Base-by-base conservation (phyloP, 1,140 invertebrate genomes). In the Achatina immaculata region DNA sequence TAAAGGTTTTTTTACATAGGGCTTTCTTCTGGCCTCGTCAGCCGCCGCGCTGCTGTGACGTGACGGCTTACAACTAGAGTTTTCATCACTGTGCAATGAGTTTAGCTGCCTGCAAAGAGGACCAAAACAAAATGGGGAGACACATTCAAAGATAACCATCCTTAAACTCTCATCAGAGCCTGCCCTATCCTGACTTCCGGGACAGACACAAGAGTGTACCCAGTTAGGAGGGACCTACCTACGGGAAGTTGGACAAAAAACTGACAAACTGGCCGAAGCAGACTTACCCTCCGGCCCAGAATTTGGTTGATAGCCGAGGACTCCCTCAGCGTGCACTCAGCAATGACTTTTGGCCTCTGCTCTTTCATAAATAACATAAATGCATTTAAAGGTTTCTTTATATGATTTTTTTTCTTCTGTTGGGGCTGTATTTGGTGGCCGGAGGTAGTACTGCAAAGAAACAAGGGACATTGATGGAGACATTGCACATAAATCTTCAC, bases 361-460 rank as follows among this genome's bases (percentile, higher is more conserved):
- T 99, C 98, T 92, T 99, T 99, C 98, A 99, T 99, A 92, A 99
- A 99, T 85, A 99, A 94, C 99, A 99, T 99, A 93, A 99, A 99
- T 86, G 99, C 98, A 93, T 99, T 99, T 68, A 99, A 93, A 81
- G 98, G 98, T 93, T 99, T 99, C 93, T 99, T 99, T 91, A 99
- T 99, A 93, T 99, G 97, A 84, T 85, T 86, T 85, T 90, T 90
- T 82, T 91, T 91, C 95, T 89, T 90, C 81, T 89, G 88, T 71
- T 40, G 68, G 31, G 76, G 62, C 11, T 78, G 62, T 28, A 62
- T 40, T 34, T 62, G 68, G 76, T 78, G 76, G 38, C 76, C 65
- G 16, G 76, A 48, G 65, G 34, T 21, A 68, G 45, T 66, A 78
- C 76, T 78, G 76, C 36, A 78, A 78, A 78, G 76, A 78, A 68